Conservation (phyloP, 1,140 invertebrate species). For the Habropoda laboriosa region DNA sequence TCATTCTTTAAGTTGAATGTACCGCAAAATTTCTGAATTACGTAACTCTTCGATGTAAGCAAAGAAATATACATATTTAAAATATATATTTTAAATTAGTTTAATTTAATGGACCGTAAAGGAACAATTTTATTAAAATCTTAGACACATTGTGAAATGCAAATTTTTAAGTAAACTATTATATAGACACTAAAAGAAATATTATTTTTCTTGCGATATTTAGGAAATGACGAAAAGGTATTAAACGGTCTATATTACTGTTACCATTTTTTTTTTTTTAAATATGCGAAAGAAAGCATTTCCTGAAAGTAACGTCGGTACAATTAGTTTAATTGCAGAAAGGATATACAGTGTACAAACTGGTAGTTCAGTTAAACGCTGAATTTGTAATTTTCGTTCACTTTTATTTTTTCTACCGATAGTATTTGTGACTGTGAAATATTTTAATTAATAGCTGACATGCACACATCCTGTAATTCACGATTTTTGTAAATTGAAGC, state of each 20-base stretch:
- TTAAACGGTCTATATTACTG: not conserved
- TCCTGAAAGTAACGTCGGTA: not conserved
- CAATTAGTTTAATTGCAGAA: conserved; percentile 26
- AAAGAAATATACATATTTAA: not conserved
- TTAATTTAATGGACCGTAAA: conserved; percentile 1
- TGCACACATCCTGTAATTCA: conserved; percentile 67
- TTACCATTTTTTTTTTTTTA: not conserved
- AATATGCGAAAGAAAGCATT: not conserved
- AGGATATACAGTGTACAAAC: conserved; percentile 49
- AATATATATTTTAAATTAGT: not conserved
- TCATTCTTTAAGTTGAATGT: not conserved
- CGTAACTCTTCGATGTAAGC: not conserved
- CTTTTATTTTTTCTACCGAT: conserved; percentile 23
- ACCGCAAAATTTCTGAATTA: not conserved
- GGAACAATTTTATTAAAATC: not conserved
- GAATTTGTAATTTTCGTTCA: conserved; percentile 29
- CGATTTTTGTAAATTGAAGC: conserved; percentile 68
- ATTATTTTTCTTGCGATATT: not conserved
- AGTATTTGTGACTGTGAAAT: conserved; percentile 53
- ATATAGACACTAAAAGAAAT: not conserved
- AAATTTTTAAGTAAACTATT: not conserved
- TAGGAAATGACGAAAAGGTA: not conserved
- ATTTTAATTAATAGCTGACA: conserved; percentile 55
- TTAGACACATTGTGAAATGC: not conserved
- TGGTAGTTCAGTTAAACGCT: conserved; percentile 32